These are phyloP conservation scores for Sapayoa aenigma DNA, from an alignment of 2,113 vertebrate genomes.

Conservation along the genomic window DNA sequence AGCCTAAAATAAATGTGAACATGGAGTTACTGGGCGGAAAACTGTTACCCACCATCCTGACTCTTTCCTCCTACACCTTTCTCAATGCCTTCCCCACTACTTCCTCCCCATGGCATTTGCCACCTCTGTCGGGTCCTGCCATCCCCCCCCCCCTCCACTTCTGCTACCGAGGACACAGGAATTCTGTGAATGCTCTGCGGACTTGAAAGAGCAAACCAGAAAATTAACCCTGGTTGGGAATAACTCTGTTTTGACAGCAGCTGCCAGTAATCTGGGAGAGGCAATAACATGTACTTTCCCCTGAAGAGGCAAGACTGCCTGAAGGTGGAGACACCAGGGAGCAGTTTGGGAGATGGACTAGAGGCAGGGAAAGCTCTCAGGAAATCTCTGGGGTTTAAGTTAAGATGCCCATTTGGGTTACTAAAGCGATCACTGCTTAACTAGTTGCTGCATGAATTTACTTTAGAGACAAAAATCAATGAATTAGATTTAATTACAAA, in stretches of 20 bases:
- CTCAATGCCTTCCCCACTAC: not conserved
- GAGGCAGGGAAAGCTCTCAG: not conserved
- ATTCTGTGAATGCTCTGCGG: not conserved
- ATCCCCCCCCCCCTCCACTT: not conserved
- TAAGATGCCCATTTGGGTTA: not conserved
- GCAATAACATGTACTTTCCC: not conserved
- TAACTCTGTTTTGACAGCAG: not conserved
- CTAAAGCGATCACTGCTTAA: not conserved
- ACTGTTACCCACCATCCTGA: not conserved
- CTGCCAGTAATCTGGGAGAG: not conserved
- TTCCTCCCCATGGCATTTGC: not conserved
- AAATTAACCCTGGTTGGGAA: not conserved
- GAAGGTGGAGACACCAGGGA: not conserved
- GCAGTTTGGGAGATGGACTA: not conserved
- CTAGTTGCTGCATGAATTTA: not conserved
- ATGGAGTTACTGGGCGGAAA: not conserved
- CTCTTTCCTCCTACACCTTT: not conserved
- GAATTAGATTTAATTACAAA: not conserved
- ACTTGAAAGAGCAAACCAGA: not conserved
- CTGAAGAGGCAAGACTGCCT: not conserved
- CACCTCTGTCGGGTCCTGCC: not conserved
- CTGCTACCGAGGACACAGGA: not conserved
- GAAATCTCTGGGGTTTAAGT: not conserved
- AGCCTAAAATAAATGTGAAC: not conserved
- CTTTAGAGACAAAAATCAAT: not conserved